A percentile compares a stretch with the other conserved stretches of the same genome.
Conservation (phyloP, 1,140 invertebrate genomes). For the Drosophila teissieri region DNA sequence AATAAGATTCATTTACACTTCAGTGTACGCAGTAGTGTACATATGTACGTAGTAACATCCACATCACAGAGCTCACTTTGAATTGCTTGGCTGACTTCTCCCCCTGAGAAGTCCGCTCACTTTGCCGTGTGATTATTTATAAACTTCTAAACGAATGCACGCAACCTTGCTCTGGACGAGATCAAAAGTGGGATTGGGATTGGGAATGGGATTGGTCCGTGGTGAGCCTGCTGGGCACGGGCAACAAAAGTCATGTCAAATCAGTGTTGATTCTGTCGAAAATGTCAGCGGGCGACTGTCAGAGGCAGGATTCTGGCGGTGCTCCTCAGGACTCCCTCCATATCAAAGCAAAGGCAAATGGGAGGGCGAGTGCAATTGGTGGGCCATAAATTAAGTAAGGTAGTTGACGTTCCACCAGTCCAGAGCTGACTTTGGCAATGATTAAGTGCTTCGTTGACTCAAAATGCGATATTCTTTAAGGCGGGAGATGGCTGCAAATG, state of each 20-base stretch:
- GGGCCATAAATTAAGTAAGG: conserved; percentile 77
- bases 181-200: conserved; percentile 42
- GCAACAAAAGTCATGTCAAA: conserved; percentile 81
- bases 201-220: conserved; percentile 55
- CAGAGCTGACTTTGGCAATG: conserved; percentile 68
- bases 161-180: conserved; percentile 57
- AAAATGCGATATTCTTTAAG: conserved; percentile 20
- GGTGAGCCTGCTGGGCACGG: conserved; percentile 46
- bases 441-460: conserved; percentile 59
- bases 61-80: conserved; percentile 9
- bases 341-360: conserved; percentile 31
- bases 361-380: conserved; percentile 58
- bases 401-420: conserved; percentile 70
- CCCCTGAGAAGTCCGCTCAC: conserved; percentile 17
- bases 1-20: too few relatives aligned
- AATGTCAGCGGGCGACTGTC: conserved; percentile 72
- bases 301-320: neutral
- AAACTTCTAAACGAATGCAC: conserved; percentile 81
- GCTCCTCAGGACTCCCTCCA: conserved; percentile 4
- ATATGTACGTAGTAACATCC: too few relatives aligned
- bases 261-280: conserved; percentile 80
- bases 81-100: conserved; percentile 21
- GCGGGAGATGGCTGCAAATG: conserved; percentile 19
- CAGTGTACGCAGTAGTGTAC: too few relatives aligned
- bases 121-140: conserved; percentile 65